Percentiles rank a stretch among this genome's conserved stretches.
Conservation (phyloP, 2,113 vertebrate genomes). For the Eclectus roratus region DNA sequence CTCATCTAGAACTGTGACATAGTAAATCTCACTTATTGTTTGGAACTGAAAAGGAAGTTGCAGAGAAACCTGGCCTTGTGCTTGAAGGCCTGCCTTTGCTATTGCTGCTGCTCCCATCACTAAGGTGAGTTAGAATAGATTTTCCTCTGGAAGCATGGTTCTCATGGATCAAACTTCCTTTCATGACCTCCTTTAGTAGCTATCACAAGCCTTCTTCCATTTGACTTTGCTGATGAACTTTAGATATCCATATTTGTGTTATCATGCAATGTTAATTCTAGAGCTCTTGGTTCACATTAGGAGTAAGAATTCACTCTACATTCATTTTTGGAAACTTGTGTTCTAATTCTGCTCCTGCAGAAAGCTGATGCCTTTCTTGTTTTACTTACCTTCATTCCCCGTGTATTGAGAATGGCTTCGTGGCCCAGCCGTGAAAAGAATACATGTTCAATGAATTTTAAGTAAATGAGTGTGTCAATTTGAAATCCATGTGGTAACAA, state of each 20-base stretch:
- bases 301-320: not conserved
- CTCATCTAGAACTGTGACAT: not conserved
- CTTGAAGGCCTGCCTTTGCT: not conserved
- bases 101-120: not conserved
- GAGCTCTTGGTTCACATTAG: not conserved
- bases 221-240: not conserved
- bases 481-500: not conserved
- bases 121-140: not conserved
- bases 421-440: not conserved
- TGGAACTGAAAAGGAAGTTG: not conserved
- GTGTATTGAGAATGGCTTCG: not conserved
- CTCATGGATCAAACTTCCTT: not conserved
- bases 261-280: not conserved
- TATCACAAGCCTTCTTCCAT: not conserved
- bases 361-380: not conserved
- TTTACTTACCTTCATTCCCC: not conserved
- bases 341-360: not conserved
- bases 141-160: not conserved
- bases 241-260: not conserved
- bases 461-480: not conserved
- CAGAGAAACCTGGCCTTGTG: not conserved
- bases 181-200: not conserved
- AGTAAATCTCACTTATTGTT: not conserved
- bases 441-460: not conserved
- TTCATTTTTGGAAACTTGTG: not conserved